phyloP scores from a whole-genome alignment of 2,888 invertebrate genomes.

The Drosophila colorata region DNA sequence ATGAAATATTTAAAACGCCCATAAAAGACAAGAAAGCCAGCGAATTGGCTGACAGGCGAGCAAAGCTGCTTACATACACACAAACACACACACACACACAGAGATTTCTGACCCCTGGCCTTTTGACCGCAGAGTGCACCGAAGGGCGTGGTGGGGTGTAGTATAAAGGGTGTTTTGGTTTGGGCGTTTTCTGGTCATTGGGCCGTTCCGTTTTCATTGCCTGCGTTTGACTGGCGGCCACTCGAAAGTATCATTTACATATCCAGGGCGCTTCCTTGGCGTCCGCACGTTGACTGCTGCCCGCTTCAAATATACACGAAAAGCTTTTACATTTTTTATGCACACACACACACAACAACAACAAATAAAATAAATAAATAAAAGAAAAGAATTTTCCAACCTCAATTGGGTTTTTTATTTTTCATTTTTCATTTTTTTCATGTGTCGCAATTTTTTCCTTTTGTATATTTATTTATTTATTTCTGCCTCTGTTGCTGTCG shows the following conservation, averaged over 20 bases:
- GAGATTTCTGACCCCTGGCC: constrained; percentile 57
- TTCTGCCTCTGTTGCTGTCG: constrained; percentile 34
- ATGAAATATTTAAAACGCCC: constrained; percentile 76
- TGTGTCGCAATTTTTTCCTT: constrained; percentile 22
- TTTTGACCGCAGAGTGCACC: constrained; percentile 70
- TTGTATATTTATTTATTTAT: constrained; percentile 29
- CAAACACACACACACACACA: constrained; percentile 13
- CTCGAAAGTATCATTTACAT: constrained; percentile 81
- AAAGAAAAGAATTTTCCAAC: constrained; percentile 9
- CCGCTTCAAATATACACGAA: constrained; percentile 51
- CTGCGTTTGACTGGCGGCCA: constrained; percentile 74
- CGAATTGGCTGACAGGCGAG: constrained; percentile 38
- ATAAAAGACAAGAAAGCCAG: constrained; percentile 62
- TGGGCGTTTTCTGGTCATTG: constrained; percentile 36
- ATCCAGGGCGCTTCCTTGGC: constrained; percentile 61
- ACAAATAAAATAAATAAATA: background rate
- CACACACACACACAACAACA: constrained; percentile 1
- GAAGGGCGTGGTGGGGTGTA: background rate
- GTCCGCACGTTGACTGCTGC: constrained; percentile 1
- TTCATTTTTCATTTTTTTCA: constrained; percentile 9
- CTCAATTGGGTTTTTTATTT: constrained; percentile 19
- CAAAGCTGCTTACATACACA: constrained; percentile 49
- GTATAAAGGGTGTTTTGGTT: background rate
- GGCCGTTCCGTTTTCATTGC: constrained; percentile 44
- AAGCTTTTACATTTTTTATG: constrained; percentile 70